phyloP scores from a whole-genome alignment of 2,797 vertebrate species.

The Pseudochirops cupreus region DNA sequence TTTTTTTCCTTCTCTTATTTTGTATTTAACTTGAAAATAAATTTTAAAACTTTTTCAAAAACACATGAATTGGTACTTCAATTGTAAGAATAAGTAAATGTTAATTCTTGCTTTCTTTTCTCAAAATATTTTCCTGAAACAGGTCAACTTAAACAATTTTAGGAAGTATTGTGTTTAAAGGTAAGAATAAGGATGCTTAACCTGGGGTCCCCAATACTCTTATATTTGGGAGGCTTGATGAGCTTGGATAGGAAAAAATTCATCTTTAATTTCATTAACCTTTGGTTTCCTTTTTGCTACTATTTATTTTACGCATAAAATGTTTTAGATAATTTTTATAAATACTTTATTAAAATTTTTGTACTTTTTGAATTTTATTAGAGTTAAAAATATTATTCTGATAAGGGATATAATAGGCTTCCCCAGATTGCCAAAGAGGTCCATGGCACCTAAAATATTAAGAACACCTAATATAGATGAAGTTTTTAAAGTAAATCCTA shows the following conservation, averaged over 20 bases:
- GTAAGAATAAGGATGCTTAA: neutral
- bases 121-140: neutral
- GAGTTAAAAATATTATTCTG: neutral
- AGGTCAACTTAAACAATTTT: neutral
- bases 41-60: no score
- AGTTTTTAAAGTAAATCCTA: neutral
- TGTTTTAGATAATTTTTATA: neutral
- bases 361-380: neutral
- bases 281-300: neutral
- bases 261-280: neutral
- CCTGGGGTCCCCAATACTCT: neutral
- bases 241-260: neutral
- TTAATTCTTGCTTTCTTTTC: neutral
- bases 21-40: no score
- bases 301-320: neutral
- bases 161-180: neutral
- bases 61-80: neutral
- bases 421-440: neutral
- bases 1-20: no score
- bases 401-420: neutral
- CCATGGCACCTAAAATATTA: neutral
- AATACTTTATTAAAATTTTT: neutral
- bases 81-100: neutral
- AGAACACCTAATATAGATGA: neutral
- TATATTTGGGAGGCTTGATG: neutral